Evolutionary conservation across 1,140 invertebrate genomes (phyloP).

Genomic region (Drosophila pallidifrons): DNA sequence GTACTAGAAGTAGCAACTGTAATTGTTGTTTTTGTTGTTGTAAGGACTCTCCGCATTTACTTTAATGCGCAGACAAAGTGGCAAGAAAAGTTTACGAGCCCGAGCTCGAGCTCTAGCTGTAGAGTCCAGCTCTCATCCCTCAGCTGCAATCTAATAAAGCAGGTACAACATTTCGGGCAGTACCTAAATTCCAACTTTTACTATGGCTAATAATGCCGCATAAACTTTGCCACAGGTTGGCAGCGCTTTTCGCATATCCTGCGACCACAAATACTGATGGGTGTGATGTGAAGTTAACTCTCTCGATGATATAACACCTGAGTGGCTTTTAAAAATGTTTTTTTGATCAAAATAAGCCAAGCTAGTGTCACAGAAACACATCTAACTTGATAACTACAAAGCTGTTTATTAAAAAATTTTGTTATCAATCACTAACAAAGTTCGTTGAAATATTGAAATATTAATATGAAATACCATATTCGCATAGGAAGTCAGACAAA

Average conservation of each 20-base stretch:
- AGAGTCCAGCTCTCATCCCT: slow-evolving; percentile 25
- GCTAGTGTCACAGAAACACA: too few species aligned
- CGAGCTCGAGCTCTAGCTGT: slow-evolving; percentile 12
- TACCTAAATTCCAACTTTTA: slow-evolving; percentile 77
- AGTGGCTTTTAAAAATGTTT: too few species aligned
- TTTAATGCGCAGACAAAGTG: slow-evolving; percentile 72
- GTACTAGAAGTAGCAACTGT: slow-evolving; percentile 6
- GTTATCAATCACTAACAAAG: too few species aligned
- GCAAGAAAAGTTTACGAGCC: slow-evolving; percentile 74
- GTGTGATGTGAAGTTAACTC: not conserved
- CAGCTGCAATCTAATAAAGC: slow-evolving; percentile 75
- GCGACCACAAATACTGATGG: not conserved
- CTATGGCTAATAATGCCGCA: slow-evolving; percentile 76
- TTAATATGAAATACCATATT: too few species aligned
- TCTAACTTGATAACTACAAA: too few species aligned
- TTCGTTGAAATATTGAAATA: too few species aligned
- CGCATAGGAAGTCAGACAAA: too few species aligned
- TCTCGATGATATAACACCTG: too few species aligned
- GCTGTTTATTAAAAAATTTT: too few species aligned
- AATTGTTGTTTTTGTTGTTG: slow-evolving; percentile 40
- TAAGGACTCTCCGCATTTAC: slow-evolving; percentile 61
- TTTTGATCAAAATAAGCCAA: too few species aligned
- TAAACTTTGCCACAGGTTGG: slow-evolving; percentile 78
- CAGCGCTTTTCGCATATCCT: slow-evolving; percentile 27
- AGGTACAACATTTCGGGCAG: slow-evolving; percentile 54